These are phyloP conservation scores for Cecidostiba fungosa DNA, from an alignment of 2,888 invertebrate species.

Conservation along the genomic window DNA sequence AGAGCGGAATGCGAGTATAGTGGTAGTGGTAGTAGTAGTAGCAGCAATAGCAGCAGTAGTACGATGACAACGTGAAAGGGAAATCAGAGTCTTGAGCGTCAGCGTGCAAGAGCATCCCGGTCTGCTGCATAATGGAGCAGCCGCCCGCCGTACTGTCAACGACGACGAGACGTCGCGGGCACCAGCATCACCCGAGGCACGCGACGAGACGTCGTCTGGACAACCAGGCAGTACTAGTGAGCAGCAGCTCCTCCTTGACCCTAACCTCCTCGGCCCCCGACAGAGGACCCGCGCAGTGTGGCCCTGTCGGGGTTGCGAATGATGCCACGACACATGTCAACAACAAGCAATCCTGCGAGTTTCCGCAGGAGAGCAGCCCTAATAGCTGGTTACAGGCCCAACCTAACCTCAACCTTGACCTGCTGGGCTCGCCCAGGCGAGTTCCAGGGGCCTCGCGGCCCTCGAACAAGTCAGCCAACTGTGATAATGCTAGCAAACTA, in stretches of 20 bases:
- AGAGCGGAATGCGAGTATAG: not conserved
- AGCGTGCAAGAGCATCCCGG: not conserved
- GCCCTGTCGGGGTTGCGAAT: slow-evolving; percentile 73
- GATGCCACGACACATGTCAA: slow-evolving; percentile 31
- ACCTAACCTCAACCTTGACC: not conserved
- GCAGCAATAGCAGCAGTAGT: slow-evolving; percentile 14
- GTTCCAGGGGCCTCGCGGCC: slow-evolving; percentile 22
- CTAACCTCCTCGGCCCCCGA: slow-evolving; percentile 60
- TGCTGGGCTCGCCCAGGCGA: slow-evolving; percentile 41
- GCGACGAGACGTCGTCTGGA: slow-evolving; percentile 76
- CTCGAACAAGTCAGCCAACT: slow-evolving; percentile 39
- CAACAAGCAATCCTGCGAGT: not conserved
- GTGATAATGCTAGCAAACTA: slow-evolving; percentile 40
- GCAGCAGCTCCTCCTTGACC: slow-evolving; percentile 26
- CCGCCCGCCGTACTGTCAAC: slow-evolving; percentile 70
- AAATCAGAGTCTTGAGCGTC: not conserved
- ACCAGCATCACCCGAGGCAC: slow-evolving; percentile 78
- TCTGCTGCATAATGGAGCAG: slow-evolving; percentile 71
- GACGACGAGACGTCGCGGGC: slow-evolving; percentile 77
- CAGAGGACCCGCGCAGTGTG: slow-evolving; percentile 80
- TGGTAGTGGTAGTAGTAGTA: slow-evolving; percentile 3
- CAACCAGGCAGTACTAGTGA: slow-evolving; percentile 57
- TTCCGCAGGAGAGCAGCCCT: not conserved
- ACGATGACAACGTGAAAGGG: slow-evolving; percentile 11
- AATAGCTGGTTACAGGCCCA: slow-evolving; percentile 2